Percentiles rank a stretch among this genome's conserved stretches.
phyloP scores from a whole-genome alignment of 2,797 vertebrate species.

The Neostethus bicornis region DNA sequence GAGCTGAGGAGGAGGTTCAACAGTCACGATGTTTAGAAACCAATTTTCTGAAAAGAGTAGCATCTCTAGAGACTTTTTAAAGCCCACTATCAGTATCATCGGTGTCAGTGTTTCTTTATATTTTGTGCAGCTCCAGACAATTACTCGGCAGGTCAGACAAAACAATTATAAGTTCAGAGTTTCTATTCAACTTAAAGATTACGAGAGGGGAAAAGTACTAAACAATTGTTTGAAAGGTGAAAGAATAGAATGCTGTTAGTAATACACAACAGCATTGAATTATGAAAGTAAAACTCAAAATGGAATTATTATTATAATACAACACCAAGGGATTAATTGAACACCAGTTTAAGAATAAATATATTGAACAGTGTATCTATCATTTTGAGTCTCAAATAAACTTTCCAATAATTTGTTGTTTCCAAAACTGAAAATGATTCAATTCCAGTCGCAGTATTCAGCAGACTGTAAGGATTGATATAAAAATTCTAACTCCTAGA shows the following conservation, averaged over 20 bases:
- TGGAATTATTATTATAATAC: too few relatives aligned
- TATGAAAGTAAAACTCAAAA: constrained; percentile 1
- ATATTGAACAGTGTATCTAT: too few relatives aligned
- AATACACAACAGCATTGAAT: constrained; percentile 2
- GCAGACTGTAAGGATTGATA: too few relatives aligned
- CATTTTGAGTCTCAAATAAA: too few relatives aligned
- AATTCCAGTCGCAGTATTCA: too few relatives aligned
- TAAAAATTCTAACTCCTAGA: too few relatives aligned
- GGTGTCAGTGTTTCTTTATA: constrained; percentile 21
- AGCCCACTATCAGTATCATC: constrained; percentile 29
- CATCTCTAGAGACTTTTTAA: constrained; percentile 48
- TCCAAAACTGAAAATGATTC: too few relatives aligned
- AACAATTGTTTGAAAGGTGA: not conserved
- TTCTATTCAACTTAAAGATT: constrained; percentile 28
- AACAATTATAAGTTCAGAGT: constrained; percentile 53
- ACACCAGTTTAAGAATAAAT: too few relatives aligned
- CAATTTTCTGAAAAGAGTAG: constrained; percentile 63
- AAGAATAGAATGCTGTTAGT: not conserved
- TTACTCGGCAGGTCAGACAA: constrained; percentile 45
- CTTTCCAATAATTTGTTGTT: too few relatives aligned
- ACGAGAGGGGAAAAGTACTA: not conserved
- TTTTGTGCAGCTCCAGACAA: constrained; percentile 31
- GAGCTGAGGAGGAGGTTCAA: constrained; percentile 9
- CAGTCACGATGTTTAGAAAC: constrained; percentile 56
- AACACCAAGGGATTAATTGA: too few relatives aligned